These are phyloP conservation scores for Phoxinus dragarum DNA, from an alignment of 2,797 vertebrate species.

Conservation along the genomic window DNA sequence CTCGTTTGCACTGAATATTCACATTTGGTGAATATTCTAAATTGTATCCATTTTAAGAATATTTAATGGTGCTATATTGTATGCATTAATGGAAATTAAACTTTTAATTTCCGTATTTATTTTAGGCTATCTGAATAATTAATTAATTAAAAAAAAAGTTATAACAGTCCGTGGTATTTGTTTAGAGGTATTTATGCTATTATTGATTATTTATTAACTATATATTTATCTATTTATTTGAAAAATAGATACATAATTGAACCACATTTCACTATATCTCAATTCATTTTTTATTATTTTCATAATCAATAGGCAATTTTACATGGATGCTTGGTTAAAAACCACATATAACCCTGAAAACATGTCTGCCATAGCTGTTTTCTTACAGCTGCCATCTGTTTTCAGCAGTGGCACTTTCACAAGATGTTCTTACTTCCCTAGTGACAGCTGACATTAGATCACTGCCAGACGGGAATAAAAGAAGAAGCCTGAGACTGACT, in stretches of 20 bases:
- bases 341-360: neutral
- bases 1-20: neutral
- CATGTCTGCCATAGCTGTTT: neutral
- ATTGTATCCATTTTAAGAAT: neutral
- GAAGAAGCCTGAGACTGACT: neutral
- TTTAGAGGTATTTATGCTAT: neutral
- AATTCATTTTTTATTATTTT: neutral
- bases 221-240: neutral
- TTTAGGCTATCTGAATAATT: neutral
- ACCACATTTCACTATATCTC: neutral
- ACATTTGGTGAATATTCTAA: neutral
- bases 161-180: neutral
- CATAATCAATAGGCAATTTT: neutral
- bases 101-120: neutral
- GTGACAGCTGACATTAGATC: neutral
- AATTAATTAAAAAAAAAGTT: too few species aligned
- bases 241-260: neutral
- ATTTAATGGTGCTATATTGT: neutral
- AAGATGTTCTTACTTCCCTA: constrained; percentile 1
- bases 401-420: neutral
- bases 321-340: neutral
- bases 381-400: neutral
- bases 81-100: neutral
- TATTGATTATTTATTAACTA: neutral
- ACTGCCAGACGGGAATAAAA: constrained; percentile 12